Conservation (phyloP, 2,888 invertebrate genomes). For the Sabatieria punctata region DNA sequence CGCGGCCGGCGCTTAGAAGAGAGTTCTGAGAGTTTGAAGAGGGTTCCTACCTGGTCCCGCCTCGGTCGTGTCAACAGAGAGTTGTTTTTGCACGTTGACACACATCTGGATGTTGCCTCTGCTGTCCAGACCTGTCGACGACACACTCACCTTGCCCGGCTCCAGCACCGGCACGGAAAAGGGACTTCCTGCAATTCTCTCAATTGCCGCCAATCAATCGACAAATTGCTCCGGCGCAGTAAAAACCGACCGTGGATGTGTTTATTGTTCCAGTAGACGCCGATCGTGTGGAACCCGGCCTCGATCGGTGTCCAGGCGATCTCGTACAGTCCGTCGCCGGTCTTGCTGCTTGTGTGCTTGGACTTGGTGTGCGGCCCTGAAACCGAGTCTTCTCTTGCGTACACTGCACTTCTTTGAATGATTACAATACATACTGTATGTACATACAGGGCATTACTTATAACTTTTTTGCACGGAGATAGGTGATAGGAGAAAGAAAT, state of each 20-base stretch:
- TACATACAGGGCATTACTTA: too few relatives aligned
- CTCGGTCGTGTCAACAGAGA: constrained; percentile 27
- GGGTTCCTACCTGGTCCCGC: constrained; percentile 29
- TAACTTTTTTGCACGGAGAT: too few relatives aligned
- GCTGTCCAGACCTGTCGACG: constrained; percentile 13
- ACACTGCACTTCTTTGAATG: too few relatives aligned
- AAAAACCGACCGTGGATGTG: constrained; percentile 26
- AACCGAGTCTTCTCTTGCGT: too few relatives aligned
- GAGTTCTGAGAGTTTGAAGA: neutral
- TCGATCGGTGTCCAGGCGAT: constrained; percentile 86
- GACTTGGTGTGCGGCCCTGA: constrained; percentile 13
- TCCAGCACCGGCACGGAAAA: constrained; percentile 24
- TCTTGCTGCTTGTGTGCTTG: constrained; percentile 19
- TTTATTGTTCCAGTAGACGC: constrained; percentile 84
- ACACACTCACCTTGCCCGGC: constrained; percentile 12
- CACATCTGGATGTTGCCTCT: constrained; percentile 22
- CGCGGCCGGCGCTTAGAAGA: too few relatives aligned
- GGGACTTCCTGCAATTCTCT: constrained; percentile 17
- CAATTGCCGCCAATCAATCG: neutral
- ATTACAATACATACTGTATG: too few relatives aligned
- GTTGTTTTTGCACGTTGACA: constrained; percentile 18
- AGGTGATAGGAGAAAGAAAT: too few relatives aligned
- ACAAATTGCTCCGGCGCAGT: neutral
- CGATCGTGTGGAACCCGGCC: constrained; percentile 76
- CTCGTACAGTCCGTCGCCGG: constrained; percentile 45